A percentile compares a stretch with the other conserved stretches of the same genome.
These are phyloP conservation scores for Platysteira castanea DNA, from an alignment of 2,113 vertebrate genomes.

Conservation along the genomic window DNA sequence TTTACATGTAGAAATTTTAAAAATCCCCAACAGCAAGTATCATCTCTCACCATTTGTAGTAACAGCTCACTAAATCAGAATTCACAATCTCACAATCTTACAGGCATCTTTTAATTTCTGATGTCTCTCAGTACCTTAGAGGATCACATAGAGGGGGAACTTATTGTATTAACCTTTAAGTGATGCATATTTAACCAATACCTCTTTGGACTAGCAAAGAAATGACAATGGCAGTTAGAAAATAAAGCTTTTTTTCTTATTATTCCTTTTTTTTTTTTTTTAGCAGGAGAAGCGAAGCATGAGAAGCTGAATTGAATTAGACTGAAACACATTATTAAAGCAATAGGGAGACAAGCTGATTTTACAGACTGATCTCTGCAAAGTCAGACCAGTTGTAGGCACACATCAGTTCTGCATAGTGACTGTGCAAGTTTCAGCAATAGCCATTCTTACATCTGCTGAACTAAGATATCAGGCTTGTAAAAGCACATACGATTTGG, in stretches of 20 bases:
- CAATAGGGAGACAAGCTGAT: neutral
- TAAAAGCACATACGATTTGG: neutral
- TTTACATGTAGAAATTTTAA: neutral
- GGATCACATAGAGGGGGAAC: neutral
- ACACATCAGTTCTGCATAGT: neutral
- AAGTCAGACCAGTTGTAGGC: neutral
- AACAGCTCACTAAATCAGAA: neutral
- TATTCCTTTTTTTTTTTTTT: neutral
- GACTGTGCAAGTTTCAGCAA: constrained; percentile 10
- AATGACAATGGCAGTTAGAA: neutral
- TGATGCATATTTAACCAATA: neutral
- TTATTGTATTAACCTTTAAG: neutral
- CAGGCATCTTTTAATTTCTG: neutral
- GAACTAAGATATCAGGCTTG: neutral
- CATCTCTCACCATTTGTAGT: neutral
- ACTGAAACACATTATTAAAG: neutral
- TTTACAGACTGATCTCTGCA: neutral
- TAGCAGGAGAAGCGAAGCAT: fast-evolving
- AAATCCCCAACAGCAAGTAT: neutral
- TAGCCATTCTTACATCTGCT: neutral
- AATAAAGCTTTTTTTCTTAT: neutral
- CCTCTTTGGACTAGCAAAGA: neutral
- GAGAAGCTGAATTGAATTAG: neutral
- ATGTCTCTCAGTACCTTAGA: neutral
- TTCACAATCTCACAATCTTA: neutral